phyloP scores from a whole-genome alignment of 2,888 invertebrate species.

The Diarsia brunnea region DNA sequence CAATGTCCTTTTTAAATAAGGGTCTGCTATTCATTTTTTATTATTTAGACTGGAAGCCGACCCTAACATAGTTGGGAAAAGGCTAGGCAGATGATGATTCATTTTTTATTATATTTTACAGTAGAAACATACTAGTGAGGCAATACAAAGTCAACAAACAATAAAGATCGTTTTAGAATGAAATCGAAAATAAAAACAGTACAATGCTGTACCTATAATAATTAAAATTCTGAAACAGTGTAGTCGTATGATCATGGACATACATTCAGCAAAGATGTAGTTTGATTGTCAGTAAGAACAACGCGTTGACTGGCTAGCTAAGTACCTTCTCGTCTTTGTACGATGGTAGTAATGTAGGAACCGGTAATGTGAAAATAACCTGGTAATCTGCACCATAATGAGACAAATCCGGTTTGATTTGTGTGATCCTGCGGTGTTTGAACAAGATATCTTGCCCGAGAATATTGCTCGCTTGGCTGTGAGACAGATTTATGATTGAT shows the following conservation, averaged over 20 bases:
- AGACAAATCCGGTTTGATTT: conserved; percentile 61
- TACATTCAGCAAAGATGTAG: conserved; percentile 7
- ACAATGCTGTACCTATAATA: neutral
- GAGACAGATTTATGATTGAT: conserved; percentile 14
- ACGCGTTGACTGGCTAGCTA: conserved; percentile 3
- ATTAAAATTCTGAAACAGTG: conserved; percentile 12
- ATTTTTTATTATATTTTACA: conserved; percentile 27
- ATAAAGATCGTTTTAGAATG: neutral
- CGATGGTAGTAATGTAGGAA: conserved; percentile 37
- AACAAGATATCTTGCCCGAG: conserved; percentile 18
- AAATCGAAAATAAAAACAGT: conserved; percentile 2
- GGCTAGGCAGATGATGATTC: too few species aligned
- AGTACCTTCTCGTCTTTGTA: conserved; percentile 8
- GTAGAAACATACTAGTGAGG: neutral
- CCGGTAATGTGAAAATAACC: conserved; percentile 64
- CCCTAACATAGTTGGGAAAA: too few species aligned
- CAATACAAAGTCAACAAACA: conserved; percentile 7
- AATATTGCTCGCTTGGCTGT: conserved; percentile 8
- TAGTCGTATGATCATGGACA: conserved; percentile 10
- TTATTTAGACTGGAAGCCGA: too few species aligned
- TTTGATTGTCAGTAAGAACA: conserved; percentile 26
- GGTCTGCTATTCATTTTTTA: neutral
- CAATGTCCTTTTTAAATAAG: conserved; percentile 21
- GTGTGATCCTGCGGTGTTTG: conserved; percentile 42
- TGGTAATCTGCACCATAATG: conserved; percentile 56